These are phyloP conservation scores for Acanthopagrus latus DNA, from an alignment of 2,797 vertebrate genomes.

Conservation along the genomic window DNA sequence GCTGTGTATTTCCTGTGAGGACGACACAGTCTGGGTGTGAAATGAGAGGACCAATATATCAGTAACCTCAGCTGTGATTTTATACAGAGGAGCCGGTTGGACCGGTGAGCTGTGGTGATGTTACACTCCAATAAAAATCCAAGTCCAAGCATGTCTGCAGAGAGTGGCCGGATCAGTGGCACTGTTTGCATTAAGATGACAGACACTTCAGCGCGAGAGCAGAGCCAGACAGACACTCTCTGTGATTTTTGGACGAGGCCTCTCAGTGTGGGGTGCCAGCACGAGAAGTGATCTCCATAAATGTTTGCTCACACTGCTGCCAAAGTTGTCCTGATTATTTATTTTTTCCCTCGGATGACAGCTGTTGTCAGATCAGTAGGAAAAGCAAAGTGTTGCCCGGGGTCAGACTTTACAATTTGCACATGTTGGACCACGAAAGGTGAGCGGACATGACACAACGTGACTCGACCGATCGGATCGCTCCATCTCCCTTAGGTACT, in stretches of 20 bases:
- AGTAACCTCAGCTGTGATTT: conserved; percentile 34
- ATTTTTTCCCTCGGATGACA: conserved; percentile 22
- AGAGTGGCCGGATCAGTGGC: conserved; percentile 18
- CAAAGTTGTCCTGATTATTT: conserved; percentile 36
- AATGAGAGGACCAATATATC: conserved; percentile 30
- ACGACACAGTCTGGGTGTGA: conserved; percentile 20
- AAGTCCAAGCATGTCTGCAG: conserved; percentile 22
- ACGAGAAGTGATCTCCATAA: conserved; percentile 44
- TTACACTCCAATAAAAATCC: conserved; percentile 17
- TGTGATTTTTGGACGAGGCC: conserved; percentile 38
- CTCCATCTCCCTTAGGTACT: conserved; percentile 15
- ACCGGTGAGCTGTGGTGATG: conserved; percentile 24
- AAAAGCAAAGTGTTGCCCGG: conserved; percentile 21
- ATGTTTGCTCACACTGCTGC: conserved; percentile 45
- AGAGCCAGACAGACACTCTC: conserved; percentile 48
- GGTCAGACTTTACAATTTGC: conserved; percentile 38
- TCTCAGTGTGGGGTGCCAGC: conserved; percentile 42
- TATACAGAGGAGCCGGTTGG: conserved; percentile 29
- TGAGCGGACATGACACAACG: conserved; percentile 20
- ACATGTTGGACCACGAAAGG: conserved; percentile 15
- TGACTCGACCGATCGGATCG: conserved; percentile 15
- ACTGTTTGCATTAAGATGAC: conserved; percentile 50
- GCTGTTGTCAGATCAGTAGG: conserved; percentile 46
- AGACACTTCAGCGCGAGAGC: conserved; percentile 33
- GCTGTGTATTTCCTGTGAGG: conserved; percentile 22